Base-by-base conservation (phyloP, 2,888 invertebrate species). In the Physocephala rufipes region DNA sequence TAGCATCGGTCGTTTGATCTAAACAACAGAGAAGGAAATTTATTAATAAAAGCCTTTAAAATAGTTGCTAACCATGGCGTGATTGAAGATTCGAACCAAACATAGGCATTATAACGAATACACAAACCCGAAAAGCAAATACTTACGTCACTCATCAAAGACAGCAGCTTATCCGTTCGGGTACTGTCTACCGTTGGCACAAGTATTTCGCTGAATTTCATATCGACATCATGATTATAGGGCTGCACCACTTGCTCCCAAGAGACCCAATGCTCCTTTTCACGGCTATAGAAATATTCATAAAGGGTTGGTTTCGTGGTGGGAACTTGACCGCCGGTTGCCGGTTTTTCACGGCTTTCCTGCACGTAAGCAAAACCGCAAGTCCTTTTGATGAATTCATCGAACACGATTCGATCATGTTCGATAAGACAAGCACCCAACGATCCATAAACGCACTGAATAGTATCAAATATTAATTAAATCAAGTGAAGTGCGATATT, bases 161-260 rank as follows among this genome's bases (percentile, higher is more conserved):
- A 87, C 63, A 97, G 88, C 19, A 94, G 88, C 90, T 95, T 94
- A 0, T 91, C 92, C 0, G 93, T 90, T 61, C 93, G 88, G 12
- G 95, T 88, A 0, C 96, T 96, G 82, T 97, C 96, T 2, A 95
- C 90, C 0, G 96, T 97, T 0, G 96, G 96, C 7, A 97, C 96
- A 21, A 97, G 87, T 75, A 96, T 95, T 76, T 95, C 91, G 3
- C 92, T 91, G 84, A 94, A 96, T 80, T 90, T 90, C 80, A 88
- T 89, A 0, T 85, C 80, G 0, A 90, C 87, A 76, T 94, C 89
- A 83, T 97, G 96, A 0, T 89, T 81, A 80, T 96, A 97, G 19
- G 87, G 85, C 0, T 93, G 92, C 1, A 97, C 92, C 51, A 93
- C 85, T 89, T 91, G 91, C 76, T 91, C 90, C 96, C 96, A 97